These are phyloP conservation scores for Torymus aiolomorphi DNA, from an alignment of 2,888 invertebrate genomes.

Conservation along the genomic window DNA sequence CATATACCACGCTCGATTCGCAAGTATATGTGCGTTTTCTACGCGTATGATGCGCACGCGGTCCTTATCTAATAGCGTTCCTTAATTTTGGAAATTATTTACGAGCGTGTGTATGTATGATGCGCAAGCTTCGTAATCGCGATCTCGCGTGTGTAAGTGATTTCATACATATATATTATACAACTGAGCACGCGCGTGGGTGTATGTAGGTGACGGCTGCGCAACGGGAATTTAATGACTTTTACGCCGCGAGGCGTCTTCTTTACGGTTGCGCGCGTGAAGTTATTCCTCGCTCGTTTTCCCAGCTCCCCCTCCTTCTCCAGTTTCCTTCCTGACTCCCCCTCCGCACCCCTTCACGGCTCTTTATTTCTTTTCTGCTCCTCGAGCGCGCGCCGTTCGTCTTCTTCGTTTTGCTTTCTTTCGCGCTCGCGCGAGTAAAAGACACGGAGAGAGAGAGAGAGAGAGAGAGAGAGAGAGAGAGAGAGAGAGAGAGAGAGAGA, in stretches of 20 bases:
- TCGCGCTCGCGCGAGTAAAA: background rate
- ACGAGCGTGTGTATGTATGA: too few species aligned
- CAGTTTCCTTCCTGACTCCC: background rate
- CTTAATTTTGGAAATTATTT: too few species aligned
- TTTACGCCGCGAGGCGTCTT: constrained; percentile 6
- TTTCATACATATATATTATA: too few species aligned
- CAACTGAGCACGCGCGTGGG: background rate
- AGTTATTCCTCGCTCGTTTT: constrained; percentile 15
- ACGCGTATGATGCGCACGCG: too few species aligned
- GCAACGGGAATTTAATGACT: constrained; percentile 20
- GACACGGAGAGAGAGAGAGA: too few species aligned
- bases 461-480: too few species aligned
- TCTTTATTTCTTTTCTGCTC: background rate
- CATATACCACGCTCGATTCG: too few species aligned
- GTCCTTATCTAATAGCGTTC: too few species aligned
- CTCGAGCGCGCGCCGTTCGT: background rate
- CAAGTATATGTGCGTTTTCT: too few species aligned
- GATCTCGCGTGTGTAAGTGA: too few species aligned
- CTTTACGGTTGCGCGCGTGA: constrained; percentile 2
- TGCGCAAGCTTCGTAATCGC: too few species aligned
- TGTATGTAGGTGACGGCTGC: background rate
- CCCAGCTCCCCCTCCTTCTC: background rate
- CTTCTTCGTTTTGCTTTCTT: background rate
- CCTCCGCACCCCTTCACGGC: background rate
- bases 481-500: constrained; percentile 2